Conservation (phyloP, 2,113 vertebrate species). For the Lagopus muta region DNA sequence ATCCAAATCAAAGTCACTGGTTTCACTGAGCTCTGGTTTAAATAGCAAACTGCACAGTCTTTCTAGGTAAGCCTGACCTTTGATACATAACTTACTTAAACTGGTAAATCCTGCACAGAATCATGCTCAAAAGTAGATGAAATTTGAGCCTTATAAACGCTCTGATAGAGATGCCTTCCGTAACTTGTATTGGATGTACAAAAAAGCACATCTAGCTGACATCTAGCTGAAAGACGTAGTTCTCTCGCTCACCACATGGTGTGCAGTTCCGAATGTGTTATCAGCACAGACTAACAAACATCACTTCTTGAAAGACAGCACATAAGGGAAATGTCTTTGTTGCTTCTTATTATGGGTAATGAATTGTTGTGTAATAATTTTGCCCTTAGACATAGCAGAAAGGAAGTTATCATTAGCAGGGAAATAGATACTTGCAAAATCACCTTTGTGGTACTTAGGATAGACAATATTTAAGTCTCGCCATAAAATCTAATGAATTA, state of each 20-base stretch:
- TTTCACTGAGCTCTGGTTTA: slow-evolving; percentile 45
- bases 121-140: neutral
- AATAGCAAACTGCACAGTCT: slow-evolving; percentile 25
- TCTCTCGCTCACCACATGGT: neutral
- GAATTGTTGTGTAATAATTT: neutral
- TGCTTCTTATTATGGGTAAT: neutral
- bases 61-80: slow-evolving; percentile 57
- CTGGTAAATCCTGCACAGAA: neutral
- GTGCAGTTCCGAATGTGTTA: neutral
- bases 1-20: slow-evolving; percentile 64
- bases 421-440: neutral
- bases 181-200: neutral
- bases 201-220: neutral
- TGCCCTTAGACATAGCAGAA: neutral
- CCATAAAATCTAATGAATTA: neutral
- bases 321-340: neutral
- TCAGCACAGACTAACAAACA: neutral
- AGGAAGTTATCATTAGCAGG: neutral
- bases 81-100: neutral
- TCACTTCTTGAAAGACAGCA: neutral
- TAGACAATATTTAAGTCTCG: neutral
- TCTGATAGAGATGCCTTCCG: neutral
- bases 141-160: neutral
- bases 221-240: neutral
- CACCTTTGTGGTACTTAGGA: neutral